Conservation (phyloP, 2,888 invertebrate species). For the Drosophila nigricruria region DNA sequence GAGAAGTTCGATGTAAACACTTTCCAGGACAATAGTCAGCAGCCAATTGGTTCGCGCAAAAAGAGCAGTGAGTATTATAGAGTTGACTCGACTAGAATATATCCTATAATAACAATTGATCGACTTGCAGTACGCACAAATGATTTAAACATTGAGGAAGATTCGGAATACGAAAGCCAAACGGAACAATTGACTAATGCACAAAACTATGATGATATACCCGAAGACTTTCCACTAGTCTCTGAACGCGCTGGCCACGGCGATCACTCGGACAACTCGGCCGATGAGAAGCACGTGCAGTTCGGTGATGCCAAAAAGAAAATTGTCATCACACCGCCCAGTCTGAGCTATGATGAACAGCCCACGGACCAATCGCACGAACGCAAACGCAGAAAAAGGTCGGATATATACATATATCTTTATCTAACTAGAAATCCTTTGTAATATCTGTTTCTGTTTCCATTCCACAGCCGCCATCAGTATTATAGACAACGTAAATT, state of each 20-base stretch:
- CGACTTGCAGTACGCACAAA: slow-evolving; percentile 79
- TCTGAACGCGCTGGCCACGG: slow-evolving; percentile 85
- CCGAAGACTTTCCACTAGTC: slow-evolving; percentile 85
- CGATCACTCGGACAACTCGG: slow-evolving; percentile 85
- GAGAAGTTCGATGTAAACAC: slow-evolving; percentile 88
- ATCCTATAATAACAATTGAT: neutral
- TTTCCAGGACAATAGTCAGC: slow-evolving; percentile 84
- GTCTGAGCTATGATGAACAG: slow-evolving; percentile 83
- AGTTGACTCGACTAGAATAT: neutral
- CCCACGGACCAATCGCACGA: slow-evolving; percentile 85
- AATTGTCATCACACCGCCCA: slow-evolving; percentile 84
- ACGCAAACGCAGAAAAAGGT: slow-evolving; percentile 86
- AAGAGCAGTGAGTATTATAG: slow-evolving; percentile 59
- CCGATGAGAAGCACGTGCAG: slow-evolving; percentile 86
- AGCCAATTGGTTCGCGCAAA: slow-evolving; percentile 82
- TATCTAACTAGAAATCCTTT: too few relatives aligned
- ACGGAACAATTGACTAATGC: slow-evolving; percentile 81
- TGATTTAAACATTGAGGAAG: slow-evolving; percentile 84
- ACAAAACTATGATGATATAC: slow-evolving; percentile 85
- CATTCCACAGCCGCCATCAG: slow-evolving; percentile 87
- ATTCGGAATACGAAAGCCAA: slow-evolving; percentile 83
- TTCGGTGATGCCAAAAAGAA: slow-evolving; percentile 85
- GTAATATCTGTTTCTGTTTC: neutral
- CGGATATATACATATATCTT: neutral
- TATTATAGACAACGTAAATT: slow-evolving; percentile 90